Evolutionary conservation across 2,797 vertebrate species (phyloP).

Genomic region (Acrocephalus scirpaceus): DNA sequence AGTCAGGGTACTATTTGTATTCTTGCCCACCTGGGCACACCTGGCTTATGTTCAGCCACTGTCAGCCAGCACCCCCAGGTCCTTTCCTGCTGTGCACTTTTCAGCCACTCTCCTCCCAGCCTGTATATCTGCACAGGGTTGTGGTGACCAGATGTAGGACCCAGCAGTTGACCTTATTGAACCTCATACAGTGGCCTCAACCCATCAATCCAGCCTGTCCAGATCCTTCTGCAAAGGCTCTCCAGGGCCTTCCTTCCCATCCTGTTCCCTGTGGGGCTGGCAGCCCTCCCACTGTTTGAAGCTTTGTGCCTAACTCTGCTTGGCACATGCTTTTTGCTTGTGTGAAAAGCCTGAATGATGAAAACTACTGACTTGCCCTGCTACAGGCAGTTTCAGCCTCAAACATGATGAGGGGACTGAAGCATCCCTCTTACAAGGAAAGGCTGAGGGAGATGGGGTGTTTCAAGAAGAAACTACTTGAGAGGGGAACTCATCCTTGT

Average conservation of each 20-base stretch:
- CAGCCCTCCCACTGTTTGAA: not conserved
- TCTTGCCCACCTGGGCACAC: not conserved
- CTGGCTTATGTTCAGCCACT: not conserved
- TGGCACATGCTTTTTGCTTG: no score
- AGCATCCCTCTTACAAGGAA: not conserved
- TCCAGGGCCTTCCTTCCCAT: not conserved
- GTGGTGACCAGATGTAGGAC: not conserved
- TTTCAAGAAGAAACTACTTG: not conserved
- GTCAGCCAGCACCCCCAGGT: not conserved
- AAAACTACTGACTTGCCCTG: not conserved
- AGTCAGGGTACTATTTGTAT: not conserved
- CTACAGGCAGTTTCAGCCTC: not conserved
- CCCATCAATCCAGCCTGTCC: not conserved
- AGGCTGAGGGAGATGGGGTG: not conserved
- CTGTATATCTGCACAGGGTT: not conserved
- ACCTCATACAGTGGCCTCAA: not conserved
- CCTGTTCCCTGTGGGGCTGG: not conserved
- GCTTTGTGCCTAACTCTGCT: not conserved
- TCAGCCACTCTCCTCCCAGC: not conserved
- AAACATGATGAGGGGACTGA: not conserved
- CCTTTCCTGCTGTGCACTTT: not conserved
- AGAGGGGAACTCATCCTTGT: not conserved
- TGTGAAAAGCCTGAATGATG: not conserved
- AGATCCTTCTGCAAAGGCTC: not conserved
- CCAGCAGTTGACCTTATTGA: not conserved